Evolutionary conservation across 1,140 invertebrate species (phyloP).

Genomic region (Coelopa frigida): DNA sequence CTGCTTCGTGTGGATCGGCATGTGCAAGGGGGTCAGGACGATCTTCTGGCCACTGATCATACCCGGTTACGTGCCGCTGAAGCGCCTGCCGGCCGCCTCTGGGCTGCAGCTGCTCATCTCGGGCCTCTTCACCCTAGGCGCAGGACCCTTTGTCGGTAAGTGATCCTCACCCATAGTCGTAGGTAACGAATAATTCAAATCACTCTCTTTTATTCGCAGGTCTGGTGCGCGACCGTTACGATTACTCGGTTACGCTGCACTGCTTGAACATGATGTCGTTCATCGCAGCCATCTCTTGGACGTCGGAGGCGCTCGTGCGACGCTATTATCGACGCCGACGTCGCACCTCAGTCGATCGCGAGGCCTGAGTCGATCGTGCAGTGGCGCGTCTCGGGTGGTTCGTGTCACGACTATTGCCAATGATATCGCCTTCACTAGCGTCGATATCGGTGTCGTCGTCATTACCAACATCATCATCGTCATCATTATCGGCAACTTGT

Average conservation of each 20-base stretch:
- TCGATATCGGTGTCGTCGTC: no score
- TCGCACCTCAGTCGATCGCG: no score
- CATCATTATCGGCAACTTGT: no score
- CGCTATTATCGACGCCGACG: constrained; percentile 12
- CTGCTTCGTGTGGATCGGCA: constrained; percentile 54
- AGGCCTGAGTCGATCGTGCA: no score
- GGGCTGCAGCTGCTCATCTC: constrained; percentile 55
- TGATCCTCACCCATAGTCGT: no score
- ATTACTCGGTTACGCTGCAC: constrained; percentile 54
- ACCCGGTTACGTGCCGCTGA: constrained; percentile 55
- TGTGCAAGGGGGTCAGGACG: constrained; percentile 56
- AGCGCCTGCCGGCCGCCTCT: constrained; percentile 54
- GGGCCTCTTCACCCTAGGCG: constrained; percentile 50
- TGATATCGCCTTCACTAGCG: no score
- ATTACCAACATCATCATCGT: no score
- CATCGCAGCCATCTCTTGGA: constrained; percentile 53
- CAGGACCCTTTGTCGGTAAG: constrained; percentile 55
- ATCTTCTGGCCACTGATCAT: constrained; percentile 61
- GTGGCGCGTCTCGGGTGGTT: no score
- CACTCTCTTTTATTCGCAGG: constrained; percentile 41
- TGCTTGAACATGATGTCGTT: constrained; percentile 57
- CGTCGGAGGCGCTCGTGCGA: constrained; percentile 33
- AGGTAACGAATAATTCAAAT: not conserved
- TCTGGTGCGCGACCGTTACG: constrained; percentile 52
- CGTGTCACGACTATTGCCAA: no score